Conservation (phyloP, 2,888 invertebrate genomes). For the Acleris literana region DNA sequence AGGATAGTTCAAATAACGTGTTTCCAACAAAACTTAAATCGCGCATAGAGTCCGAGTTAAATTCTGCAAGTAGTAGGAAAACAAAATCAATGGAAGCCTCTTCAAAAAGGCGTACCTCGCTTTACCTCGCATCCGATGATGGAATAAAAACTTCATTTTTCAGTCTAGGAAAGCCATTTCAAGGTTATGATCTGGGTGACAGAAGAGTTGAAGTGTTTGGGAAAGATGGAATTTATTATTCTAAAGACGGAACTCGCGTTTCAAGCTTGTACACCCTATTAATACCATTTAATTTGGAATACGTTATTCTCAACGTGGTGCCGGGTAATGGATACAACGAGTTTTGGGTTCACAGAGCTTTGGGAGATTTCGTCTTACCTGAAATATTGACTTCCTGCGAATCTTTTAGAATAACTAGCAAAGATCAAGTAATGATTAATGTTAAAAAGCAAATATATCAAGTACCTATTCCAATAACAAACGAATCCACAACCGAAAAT, state of each 20-base stretch:
- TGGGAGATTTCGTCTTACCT: conserved; percentile 54
- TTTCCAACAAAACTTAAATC: too few relatives aligned
- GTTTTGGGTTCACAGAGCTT: conserved; percentile 69
- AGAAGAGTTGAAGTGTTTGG: conserved; percentile 75
- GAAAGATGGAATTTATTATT: conserved; percentile 68
- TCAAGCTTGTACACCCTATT: conserved; percentile 60
- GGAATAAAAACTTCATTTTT: conserved; percentile 40
- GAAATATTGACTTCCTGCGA: conserved; percentile 57
- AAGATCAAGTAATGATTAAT: conserved; percentile 66
- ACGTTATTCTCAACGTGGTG: conserved; percentile 59
- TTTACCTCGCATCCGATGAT: conserved; percentile 35
- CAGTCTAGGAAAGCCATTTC: conserved; percentile 57
- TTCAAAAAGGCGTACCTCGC: conserved; percentile 45
- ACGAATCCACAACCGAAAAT: conserved; percentile 41
- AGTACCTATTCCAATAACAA: conserved; percentile 41
- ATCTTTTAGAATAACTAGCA: conserved; percentile 67
- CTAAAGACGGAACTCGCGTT: conserved; percentile 69
- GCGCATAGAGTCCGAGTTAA: conserved; percentile 39
- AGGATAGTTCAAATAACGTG: conserved; percentile 21
- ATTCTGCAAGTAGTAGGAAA: conserved; percentile 59
- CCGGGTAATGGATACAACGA: conserved; percentile 65
- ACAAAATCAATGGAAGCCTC: conserved; percentile 50
- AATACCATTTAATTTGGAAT: conserved; percentile 70
- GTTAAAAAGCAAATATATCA: conserved; percentile 61
- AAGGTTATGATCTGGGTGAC: conserved; percentile 70